These are phyloP conservation scores for Salvator merianae DNA, from an alignment of 2,113 vertebrate genomes.

Conservation along the genomic window DNA sequence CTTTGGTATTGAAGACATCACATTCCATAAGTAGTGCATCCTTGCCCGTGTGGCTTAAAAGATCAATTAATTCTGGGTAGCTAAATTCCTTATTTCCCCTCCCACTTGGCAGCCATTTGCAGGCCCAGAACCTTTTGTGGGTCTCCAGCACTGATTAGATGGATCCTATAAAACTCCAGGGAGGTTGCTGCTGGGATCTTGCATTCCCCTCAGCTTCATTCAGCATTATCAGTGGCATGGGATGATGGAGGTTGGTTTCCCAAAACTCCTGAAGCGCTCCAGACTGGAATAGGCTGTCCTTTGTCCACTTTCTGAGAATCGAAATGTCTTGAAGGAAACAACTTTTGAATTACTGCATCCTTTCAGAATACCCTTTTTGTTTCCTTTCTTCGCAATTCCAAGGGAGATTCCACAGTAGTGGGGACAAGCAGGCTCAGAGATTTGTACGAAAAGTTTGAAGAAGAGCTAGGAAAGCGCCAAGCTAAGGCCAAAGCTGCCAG, in stretches of 20 bases:
- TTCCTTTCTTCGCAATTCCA: conserved; percentile 28
- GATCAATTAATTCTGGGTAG: too few species aligned
- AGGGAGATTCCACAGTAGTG: conserved; percentile 97
- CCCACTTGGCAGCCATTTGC: not conserved
- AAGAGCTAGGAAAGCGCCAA: conserved; percentile 89
- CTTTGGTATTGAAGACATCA: too few species aligned
- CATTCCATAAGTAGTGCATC: too few species aligned
- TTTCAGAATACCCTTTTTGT: not conserved
- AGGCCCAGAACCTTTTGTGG: not conserved
- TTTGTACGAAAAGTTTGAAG: conserved; percentile 92
- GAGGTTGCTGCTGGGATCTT: too few species aligned
- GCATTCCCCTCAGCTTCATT: not conserved
- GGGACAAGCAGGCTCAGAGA: conserved; percentile 92
- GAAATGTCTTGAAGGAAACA: not conserved
- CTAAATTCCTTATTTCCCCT: not conserved
- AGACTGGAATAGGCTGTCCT: too few species aligned
- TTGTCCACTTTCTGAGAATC: not conserved
- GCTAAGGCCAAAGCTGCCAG: conserved; percentile 86
- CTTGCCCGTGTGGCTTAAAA: too few species aligned
- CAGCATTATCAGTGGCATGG: not conserved
- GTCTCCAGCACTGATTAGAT: too few species aligned
- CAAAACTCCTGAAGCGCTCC: too few species aligned
- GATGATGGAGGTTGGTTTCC: too few species aligned
- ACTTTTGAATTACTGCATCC: not conserved
- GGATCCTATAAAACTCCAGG: too few species aligned